Evolutionary conservation across 2,113 vertebrate genomes (phyloP).

Genomic region (Pterocles orientalis): DNA sequence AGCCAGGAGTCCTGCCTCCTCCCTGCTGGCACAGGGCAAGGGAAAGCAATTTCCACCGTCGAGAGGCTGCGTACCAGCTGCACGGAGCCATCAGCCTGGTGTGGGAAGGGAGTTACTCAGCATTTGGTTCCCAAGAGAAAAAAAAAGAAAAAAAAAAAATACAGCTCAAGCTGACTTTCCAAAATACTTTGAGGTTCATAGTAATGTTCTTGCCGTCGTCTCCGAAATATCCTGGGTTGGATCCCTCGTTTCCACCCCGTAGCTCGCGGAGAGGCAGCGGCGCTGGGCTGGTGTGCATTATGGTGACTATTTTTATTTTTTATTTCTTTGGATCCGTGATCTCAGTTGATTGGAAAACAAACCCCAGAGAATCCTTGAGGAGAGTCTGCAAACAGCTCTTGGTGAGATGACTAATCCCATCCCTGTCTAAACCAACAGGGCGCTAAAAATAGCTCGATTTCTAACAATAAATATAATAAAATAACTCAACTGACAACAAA

Average conservation of each 20-base stretch:
- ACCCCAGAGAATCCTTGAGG: constrained; percentile 56
- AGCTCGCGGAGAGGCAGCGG: background rate
- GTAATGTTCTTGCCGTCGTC: background rate
- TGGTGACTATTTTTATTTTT: constrained; percentile 23
- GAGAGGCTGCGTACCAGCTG: background rate
- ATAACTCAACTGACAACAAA: constrained; percentile 43
- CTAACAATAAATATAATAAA: constrained; percentile 62
- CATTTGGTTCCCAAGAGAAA: constrained; percentile 4
- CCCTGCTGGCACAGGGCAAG: background rate
- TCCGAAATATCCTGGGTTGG: constrained; percentile 14
- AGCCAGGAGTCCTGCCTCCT: background rate
- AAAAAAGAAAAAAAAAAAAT: background rate
- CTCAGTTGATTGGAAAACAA: constrained; percentile 61
- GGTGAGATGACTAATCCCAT: constrained; percentile 61
- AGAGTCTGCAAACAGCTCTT: constrained; percentile 54
- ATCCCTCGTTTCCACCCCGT: background rate
- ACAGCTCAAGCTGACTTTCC: constrained; percentile 5
- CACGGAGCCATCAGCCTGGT: background rate
- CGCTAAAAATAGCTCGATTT: constrained; percentile 58
- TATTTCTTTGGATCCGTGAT: constrained; percentile 28
- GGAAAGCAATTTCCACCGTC: constrained; percentile 37
- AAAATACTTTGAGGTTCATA: constrained; percentile 34
- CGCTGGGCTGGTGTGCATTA: background rate
- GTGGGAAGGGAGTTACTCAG: constrained; percentile 59
- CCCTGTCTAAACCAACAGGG: constrained; percentile 32